Base-by-base conservation (phyloP, 2,888 invertebrate genomes). In the Argyra leucocephala region DNA sequence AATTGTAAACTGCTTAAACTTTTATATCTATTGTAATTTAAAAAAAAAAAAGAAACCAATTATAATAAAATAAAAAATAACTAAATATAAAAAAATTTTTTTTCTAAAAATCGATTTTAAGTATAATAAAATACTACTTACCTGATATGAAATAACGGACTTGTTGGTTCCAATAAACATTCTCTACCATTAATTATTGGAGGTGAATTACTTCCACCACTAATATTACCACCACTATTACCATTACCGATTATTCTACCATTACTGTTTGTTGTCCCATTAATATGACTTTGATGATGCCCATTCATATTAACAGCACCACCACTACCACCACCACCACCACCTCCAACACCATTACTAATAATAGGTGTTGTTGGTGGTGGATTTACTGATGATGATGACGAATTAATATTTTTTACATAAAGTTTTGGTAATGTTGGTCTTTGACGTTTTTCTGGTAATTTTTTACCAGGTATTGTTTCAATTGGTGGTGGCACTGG, bases 401-500 rank as follows among this genome's bases (percentile, higher is more conserved):
- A 26, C 21, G 10, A 26, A 61, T 61, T 61, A 31, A 12, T 72
- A 76, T 90, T 90, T 77, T 91, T 92, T 69, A 91, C 86, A 78
- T 88, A 92, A 63, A 92, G 82, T 78, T 91, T 91, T 68, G 88
- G 88, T 72, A 88, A 81, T 64, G 85, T 84, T 22, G 87, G 86
- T 67, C 91, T 84, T 67, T 90, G 89, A 72, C 90, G 81, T 74
- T 91, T 91, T 76, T 91, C 91, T 69, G 83, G 85, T 22, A 87
- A 82, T 77, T 90, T 91, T 78, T 91, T 91, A 57, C 90, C 88
- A 0, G 93, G 93, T 73, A 93, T 93, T 0, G 93, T 93, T 81
- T 93, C 93, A 73, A 93, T 92, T 15, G 93, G 93, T 57, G 93
- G 93, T 64, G 93, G 93, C 81, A 92, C 91, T 64, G 93, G 93